Percentiles rank a stretch among this genome's conserved stretches.
phyloP scores from a whole-genome alignment of 2,113 vertebrate genomes.

The Cyanistes caeruleus region DNA sequence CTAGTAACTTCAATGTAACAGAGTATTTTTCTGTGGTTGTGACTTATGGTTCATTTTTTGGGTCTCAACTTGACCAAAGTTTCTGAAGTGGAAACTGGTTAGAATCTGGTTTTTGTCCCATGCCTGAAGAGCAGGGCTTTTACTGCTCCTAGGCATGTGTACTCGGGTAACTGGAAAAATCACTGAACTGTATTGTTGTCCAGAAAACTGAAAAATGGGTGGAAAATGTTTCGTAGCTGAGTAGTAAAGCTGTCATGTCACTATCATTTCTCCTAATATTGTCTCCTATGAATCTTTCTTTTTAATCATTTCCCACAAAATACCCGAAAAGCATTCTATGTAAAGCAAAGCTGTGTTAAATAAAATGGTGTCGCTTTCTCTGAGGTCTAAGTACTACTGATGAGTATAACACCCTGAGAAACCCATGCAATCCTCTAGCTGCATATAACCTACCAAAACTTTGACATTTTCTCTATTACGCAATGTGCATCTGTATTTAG shows the following conservation, averaged over 20 bases:
- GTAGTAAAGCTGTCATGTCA: not conserved
- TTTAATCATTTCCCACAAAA: not conserved
- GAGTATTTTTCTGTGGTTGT: not conserved
- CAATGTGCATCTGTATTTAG: not conserved
- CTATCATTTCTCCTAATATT: not conserved
- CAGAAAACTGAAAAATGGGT: constrained; percentile 15
- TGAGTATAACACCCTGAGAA: not conserved
- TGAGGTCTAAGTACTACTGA: not conserved
- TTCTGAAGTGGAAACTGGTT: not conserved
- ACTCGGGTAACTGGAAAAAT: not conserved
- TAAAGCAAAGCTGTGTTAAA: not conserved
- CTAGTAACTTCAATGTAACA: not conserved
- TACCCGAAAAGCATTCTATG: not conserved
- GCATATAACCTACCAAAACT: not conserved
- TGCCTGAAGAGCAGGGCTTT: not conserved
- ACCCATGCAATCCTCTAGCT: not conserved
- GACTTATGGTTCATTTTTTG: not conserved
- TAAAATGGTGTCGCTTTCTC: not conserved
- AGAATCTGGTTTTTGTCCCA: not conserved
- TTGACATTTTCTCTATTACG: not conserved
- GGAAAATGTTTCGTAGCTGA: constrained; percentile 3
- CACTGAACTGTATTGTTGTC: not conserved
- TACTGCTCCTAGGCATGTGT: not conserved
- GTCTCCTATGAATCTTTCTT: not conserved
- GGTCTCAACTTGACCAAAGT: not conserved